Conservation (phyloP, 2,888 invertebrate genomes). For the Drosophila phalerata region DNA sequence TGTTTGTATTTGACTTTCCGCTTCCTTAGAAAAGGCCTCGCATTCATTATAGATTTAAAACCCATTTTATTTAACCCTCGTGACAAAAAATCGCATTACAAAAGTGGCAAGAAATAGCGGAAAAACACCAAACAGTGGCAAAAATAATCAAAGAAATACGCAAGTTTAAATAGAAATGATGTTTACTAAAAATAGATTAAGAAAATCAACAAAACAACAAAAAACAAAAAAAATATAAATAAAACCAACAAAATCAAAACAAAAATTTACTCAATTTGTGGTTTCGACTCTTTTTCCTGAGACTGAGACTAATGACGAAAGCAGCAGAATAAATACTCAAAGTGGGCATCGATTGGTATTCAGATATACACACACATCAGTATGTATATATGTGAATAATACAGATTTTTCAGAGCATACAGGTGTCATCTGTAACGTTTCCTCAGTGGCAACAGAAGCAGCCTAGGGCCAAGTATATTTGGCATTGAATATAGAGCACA, state of each 20-base stretch:
- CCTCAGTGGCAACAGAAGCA: conserved; percentile 19
- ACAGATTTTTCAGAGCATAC: conserved; percentile 35
- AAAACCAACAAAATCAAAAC: conserved; percentile 21
- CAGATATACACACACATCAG: neutral
- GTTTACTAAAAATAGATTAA: conserved; percentile 68
- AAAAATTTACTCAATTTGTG: conserved; percentile 30
- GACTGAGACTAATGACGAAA: conserved; percentile 22
- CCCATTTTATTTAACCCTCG: conserved; percentile 51
- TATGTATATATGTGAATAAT: neutral
- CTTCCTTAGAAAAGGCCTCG: conserved; percentile 29
- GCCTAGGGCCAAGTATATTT: conserved; percentile 17
- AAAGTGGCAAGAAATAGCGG: conserved; percentile 29
- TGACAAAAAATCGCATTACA: conserved; percentile 53
- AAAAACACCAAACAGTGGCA: conserved; percentile 29
- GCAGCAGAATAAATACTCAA: conserved; percentile 25
- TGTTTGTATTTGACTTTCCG: conserved; percentile 37
- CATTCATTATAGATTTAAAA: conserved; percentile 47
- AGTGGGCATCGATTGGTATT: conserved; percentile 33
- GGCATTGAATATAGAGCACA: conserved; percentile 11
- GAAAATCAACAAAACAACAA: conserved; percentile 18
- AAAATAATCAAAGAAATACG: conserved; percentile 58
- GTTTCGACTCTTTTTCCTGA: conserved; percentile 39
- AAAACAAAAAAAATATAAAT: too few species aligned
- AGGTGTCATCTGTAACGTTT: conserved; percentile 39
- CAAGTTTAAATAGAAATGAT: conserved; percentile 73